Percentiles rank a stretch among this genome's conserved stretches.
Conservation (phyloP, 2,113 vertebrate genomes). For the Clinocottus analis region DNA sequence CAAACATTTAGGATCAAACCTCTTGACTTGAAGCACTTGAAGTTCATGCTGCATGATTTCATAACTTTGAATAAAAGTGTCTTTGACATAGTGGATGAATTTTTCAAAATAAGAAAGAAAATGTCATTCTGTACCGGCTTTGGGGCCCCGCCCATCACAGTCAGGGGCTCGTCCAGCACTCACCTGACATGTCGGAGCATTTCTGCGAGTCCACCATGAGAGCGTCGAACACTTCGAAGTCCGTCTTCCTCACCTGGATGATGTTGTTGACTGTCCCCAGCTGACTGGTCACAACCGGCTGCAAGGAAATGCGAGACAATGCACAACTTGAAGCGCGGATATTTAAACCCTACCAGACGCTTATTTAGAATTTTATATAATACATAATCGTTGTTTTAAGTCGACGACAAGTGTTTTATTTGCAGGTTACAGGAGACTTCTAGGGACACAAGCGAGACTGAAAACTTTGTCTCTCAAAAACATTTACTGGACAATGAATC, state of each 20-base stretch:
- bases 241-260: slow-evolving; percentile 98
- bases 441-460: no score
- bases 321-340: neutral
- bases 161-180: slow-evolving; percentile 8
- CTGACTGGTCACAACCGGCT: slow-evolving; percentile 96
- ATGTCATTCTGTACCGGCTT: neutral
- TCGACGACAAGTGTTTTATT: neutral
- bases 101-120: neutral
- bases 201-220: slow-evolving; percentile 99
- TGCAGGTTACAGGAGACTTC: neutral
- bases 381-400: neutral
- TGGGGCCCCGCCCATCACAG: neutral
- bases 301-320: neutral
- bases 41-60: neutral
- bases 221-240: slow-evolving; percentile 99
- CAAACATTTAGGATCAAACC: no score
- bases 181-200: slow-evolving; percentile 95
- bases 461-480: no score
- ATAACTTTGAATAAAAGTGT: no score
- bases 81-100: no score
- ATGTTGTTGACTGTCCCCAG: slow-evolving; percentile 96
- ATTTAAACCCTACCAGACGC: neutral
- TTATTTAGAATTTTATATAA: neutral
- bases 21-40: neutral
- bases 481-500: neutral